phyloP scores from a whole-genome alignment of 1,140 invertebrate species.

The Musca vetustissima region DNA sequence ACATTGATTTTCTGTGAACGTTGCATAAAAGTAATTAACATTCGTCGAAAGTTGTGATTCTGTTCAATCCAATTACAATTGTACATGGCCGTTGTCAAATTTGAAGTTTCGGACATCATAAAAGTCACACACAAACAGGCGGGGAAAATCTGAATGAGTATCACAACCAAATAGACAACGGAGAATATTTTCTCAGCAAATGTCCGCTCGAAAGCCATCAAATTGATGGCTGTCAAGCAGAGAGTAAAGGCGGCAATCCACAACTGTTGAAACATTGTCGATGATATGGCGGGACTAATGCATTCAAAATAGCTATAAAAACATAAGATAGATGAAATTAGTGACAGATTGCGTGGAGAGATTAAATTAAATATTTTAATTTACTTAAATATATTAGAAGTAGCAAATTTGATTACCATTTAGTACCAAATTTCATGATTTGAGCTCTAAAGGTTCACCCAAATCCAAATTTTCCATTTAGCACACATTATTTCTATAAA shows the following conservation, averaged over 20 bases:
- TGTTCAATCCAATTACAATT: conserved; percentile 27
- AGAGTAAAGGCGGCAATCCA: conserved; percentile 25
- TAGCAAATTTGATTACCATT: too few relatives aligned
- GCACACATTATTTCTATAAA: too few relatives aligned
- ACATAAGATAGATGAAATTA: neutral
- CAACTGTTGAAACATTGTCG: conserved; percentile 27
- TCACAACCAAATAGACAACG: conserved; percentile 9
- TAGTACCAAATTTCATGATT: too few relatives aligned
- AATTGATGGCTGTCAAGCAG: conserved; percentile 25
- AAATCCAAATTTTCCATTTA: too few relatives aligned
- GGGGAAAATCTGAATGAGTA: conserved; percentile 22
- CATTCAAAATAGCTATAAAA: conserved; percentile 25
- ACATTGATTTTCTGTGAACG: conserved; percentile 23
- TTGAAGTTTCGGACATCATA: conserved; percentile 16
- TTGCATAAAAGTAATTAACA: conserved; percentile 30
- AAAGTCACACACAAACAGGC: conserved; percentile 28
- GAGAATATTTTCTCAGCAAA: conserved; percentile 18
- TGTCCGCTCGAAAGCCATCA: conserved; percentile 18
- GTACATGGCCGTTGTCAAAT: conserved; percentile 27
- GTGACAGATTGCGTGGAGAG: too few relatives aligned
- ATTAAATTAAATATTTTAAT: too few relatives aligned
- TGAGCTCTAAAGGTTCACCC: too few relatives aligned
- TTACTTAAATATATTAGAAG: too few relatives aligned
- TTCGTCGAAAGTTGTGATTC: conserved; percentile 26
- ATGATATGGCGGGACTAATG: conserved; percentile 23